These are phyloP conservation scores for Hemiprocne comata DNA, from an alignment of 2,113 vertebrate genomes.

Conservation along the genomic window DNA sequence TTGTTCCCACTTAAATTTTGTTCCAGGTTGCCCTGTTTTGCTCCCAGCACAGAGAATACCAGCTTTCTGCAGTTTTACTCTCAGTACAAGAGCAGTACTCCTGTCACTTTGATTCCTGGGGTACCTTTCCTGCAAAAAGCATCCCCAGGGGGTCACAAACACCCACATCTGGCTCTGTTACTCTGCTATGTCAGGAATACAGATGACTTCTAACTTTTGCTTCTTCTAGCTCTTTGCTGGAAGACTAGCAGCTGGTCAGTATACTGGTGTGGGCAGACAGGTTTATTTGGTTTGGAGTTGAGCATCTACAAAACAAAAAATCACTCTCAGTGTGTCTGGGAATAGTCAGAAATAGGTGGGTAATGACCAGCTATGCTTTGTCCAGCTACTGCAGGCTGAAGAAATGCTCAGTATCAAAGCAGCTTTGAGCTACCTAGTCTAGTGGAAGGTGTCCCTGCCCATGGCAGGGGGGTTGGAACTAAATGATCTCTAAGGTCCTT, in stretches of 20 bases:
- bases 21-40: background rate
- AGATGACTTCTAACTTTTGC: background rate
- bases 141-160: background rate
- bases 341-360: background rate
- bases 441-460: no score
- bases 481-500: no score
- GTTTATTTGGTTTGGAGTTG: background rate
- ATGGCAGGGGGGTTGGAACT: no score
- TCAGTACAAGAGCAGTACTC: background rate
- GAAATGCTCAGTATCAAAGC: background rate
- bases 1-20: background rate
- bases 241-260: background rate
- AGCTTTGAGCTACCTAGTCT: no score
- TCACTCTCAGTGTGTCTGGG: background rate
- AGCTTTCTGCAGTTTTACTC: background rate
- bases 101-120: background rate
- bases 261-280: background rate
- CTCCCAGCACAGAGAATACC: background rate
- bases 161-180: background rate
- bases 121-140: background rate
- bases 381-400: background rate
- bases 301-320: background rate
- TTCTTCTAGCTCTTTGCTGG: background rate
- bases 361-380: background rate
- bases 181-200: background rate